phyloP scores from a whole-genome alignment of 2,113 vertebrate species.

The Phyllostomus hastatus region DNA sequence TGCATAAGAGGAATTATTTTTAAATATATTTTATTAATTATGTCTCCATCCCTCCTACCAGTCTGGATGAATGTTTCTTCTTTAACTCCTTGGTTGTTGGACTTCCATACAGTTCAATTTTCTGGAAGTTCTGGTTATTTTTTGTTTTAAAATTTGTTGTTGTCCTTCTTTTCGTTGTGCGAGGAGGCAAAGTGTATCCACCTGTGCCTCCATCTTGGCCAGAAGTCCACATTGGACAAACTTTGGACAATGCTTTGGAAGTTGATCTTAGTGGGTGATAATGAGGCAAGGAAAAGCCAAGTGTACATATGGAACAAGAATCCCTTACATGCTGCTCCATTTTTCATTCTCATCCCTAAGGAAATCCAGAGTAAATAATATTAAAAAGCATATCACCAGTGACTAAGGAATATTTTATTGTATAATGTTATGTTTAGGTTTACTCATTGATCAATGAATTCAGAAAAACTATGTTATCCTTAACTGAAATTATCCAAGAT shows the following conservation, averaged over 20 bases:
- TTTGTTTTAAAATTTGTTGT: too few species aligned
- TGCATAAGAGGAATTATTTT: conserved; percentile 13
- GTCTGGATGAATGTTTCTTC: too few species aligned
- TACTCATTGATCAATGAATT: conserved; percentile 13
- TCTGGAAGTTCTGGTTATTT: too few species aligned
- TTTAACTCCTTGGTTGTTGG: too few species aligned
- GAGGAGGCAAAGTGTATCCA: too few species aligned
- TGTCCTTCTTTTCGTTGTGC: too few species aligned
- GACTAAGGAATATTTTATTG: not conserved
- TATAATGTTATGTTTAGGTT: not conserved
- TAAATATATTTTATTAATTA: too few species aligned
- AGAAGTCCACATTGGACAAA: not conserved
- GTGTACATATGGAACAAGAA: not conserved
- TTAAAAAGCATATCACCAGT: not conserved
- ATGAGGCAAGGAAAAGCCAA: not conserved
- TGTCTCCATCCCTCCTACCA: too few species aligned
- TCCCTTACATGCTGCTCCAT: not conserved
- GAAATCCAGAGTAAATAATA: not conserved
- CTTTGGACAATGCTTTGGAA: not conserved
- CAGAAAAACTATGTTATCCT: conserved; percentile 67
- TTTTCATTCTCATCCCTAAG: not conserved
- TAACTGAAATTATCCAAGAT: conserved; percentile 85
- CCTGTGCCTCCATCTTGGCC: too few species aligned
- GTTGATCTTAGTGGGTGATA: not conserved
- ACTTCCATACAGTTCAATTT: too few species aligned